Evolutionary conservation across 2,797 vertebrate species (phyloP).

Genomic region (Neoniphon sammara): DNA sequence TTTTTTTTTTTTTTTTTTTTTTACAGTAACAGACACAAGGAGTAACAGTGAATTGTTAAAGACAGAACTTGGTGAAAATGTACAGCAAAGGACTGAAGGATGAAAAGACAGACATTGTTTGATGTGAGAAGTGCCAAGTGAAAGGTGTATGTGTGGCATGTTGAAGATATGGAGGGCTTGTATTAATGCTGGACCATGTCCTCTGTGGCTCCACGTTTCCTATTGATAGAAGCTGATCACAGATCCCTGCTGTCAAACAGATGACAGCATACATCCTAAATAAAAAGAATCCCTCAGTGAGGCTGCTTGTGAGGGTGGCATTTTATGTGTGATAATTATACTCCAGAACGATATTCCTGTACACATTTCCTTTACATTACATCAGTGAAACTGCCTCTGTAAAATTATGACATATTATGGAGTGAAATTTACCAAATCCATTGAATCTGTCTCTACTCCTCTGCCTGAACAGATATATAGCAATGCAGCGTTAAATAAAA

Average conservation of each 20-base stretch:
- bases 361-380: no score
- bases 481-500: no score
- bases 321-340: background rate
- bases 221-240: background rate
- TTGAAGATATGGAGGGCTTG: constrained; percentile 12
- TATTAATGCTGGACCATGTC: constrained; percentile 70
- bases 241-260: constrained; percentile 2
- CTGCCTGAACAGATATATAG: no score
- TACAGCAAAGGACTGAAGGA: constrained; percentile 63
- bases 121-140: constrained; percentile 54
- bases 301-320: background rate
- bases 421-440: no score
- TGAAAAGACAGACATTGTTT: constrained; percentile 63
- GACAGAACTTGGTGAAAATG: constrained; percentile 70
- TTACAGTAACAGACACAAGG: constrained; percentile 56
- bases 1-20: constrained; percentile 21
- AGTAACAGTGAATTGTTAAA: constrained; percentile 71
- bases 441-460: no score
- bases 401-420: no score
- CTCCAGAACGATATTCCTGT: no score
- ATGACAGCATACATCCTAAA: background rate
- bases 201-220: constrained; percentile 8
- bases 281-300: background rate
- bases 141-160: constrained; percentile 22
- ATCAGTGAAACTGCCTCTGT: no score